Evolutionary conservation across 1,140 invertebrate species (phyloP).

Genomic region (Drosophila setifemur): DNA sequence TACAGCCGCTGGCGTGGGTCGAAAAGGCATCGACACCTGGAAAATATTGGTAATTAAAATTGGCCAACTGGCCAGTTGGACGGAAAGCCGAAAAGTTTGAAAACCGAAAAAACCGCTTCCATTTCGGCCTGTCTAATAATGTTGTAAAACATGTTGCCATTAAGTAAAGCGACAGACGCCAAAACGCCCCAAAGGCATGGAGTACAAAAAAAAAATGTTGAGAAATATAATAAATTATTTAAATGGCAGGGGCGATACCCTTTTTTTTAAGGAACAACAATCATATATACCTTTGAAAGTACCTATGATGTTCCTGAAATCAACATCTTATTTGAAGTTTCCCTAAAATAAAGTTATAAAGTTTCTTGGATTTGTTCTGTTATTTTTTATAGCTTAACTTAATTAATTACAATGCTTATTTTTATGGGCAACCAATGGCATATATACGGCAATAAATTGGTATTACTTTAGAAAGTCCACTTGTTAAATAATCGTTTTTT

Average conservation of each 20-base stretch:
- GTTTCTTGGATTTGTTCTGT: too few species aligned
- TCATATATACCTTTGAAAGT: too few species aligned
- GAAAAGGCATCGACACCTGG: slow-evolving; percentile 64
- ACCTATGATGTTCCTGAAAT: too few species aligned
- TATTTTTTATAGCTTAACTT: too few species aligned
- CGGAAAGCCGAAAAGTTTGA: slow-evolving; percentile 7
- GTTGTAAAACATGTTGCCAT: slow-evolving; percentile 77
- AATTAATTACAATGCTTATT: too few species aligned
- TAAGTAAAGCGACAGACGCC: slow-evolving; percentile 61
- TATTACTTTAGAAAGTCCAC: too few species aligned
- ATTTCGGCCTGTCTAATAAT: slow-evolving; percentile 67
- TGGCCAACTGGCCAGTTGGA: slow-evolving; percentile 54
- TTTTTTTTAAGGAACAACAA: not conserved
- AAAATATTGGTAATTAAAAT: slow-evolving; percentile 77
- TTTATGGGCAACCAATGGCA: too few species aligned
- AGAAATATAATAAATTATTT: not conserved
- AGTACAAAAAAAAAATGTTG: slow-evolving; percentile 2
- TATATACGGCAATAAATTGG: too few species aligned
- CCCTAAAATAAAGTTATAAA: too few species aligned
- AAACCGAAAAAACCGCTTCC: slow-evolving; percentile 23
- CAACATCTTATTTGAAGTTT: too few species aligned
- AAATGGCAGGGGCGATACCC: slow-evolving; percentile 17
- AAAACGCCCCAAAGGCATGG: slow-evolving; percentile 52
- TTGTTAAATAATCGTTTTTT: too few species aligned
- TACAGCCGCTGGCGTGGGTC: slow-evolving; percentile 58